Evolutionary conservation across 2,888 invertebrate genomes (phyloP), one percentile per base, ranked within the genome.

Genomic region (Phaonia tiefii): DNA sequence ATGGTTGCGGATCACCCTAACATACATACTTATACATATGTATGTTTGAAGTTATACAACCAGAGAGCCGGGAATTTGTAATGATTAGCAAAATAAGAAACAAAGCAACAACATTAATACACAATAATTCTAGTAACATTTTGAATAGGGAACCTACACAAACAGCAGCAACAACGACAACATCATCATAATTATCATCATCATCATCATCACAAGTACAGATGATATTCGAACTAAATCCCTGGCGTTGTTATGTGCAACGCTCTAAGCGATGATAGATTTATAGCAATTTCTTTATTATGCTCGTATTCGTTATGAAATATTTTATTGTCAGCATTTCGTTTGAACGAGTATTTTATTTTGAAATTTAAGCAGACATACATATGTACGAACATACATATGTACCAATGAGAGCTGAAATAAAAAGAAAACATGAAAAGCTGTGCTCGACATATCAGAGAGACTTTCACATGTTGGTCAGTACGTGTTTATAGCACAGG

Each of bases 71-170:
- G 75, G 71, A 54, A 71, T 80, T 75, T 46, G 72, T 72, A 75
- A 72, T 54, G 67, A 75, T 80, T 80, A 75, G 75, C 67, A 31
- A 69, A 74, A 71, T 15, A 63, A 26, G 44, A 31, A 25, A 65
- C 22, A 37, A 44, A 67, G 37, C n/a, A 49, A 42, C 51, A 54
- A 39, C 44, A n/a, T n/a, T n/a, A 31, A 31, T 31, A 31, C 31
- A n/a, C n/a, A n/a, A n/a, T n/a, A n/a, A n/a, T n/a, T n/a, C n/a
- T n/a, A n/a, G n/a, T n/a, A n/a, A n/a, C n/a, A n/a, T n/a, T n/a
- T n/a, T n/a, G n/a, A n/a, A n/a, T n/a, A n/a, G n/a, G n/a, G n/a
- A n/a, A n/a, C n/a, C n/a, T n/a, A n/a, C n/a, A n/a, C n/a, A n/a
- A 49, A 65, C 49, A 71, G 60, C 60, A 20, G 17, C 49, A 49